These are phyloP conservation scores for Mandrillus leucophaeus DNA, from an alignment of 2,113 vertebrate genomes.

Conservation along the genomic window DNA sequence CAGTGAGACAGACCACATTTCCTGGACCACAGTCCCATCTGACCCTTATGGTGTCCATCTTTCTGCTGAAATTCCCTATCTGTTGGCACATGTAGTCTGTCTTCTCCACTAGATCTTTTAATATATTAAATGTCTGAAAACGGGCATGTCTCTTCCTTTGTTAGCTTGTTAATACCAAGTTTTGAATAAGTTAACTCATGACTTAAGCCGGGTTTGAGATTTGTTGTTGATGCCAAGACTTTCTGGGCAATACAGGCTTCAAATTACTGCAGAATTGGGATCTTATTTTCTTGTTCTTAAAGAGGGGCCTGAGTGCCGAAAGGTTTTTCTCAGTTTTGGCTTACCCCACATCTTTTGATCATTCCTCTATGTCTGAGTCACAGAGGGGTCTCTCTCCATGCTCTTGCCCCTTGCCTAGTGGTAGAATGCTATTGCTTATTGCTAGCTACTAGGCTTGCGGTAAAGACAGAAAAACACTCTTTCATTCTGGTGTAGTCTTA, in stretches of 20 bases:
- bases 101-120: neutral
- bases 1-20: neutral
- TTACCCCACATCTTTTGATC: neutral
- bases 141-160: neutral
- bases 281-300: neutral
- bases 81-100: neutral
- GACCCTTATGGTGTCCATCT: neutral
- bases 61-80: neutral
- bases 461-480: neutral
- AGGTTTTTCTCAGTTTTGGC: neutral
- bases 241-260: neutral
- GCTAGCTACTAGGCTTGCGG: neutral
- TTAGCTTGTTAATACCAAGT: neutral
- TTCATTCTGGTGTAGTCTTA: neutral
- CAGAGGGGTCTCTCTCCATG: neutral
- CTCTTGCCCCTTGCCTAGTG: neutral
- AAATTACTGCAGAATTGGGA: neutral
- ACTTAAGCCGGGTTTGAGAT: neutral
- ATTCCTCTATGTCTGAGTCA: neutral
- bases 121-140: neutral
- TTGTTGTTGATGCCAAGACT: neutral
- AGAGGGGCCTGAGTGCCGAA: neutral
- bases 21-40: neutral
- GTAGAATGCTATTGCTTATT: neutral
- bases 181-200: neutral